These are phyloP conservation scores for Tiliqua scincoides DNA, from an alignment of 2,113 vertebrate genomes.

Conservation along the genomic window DNA sequence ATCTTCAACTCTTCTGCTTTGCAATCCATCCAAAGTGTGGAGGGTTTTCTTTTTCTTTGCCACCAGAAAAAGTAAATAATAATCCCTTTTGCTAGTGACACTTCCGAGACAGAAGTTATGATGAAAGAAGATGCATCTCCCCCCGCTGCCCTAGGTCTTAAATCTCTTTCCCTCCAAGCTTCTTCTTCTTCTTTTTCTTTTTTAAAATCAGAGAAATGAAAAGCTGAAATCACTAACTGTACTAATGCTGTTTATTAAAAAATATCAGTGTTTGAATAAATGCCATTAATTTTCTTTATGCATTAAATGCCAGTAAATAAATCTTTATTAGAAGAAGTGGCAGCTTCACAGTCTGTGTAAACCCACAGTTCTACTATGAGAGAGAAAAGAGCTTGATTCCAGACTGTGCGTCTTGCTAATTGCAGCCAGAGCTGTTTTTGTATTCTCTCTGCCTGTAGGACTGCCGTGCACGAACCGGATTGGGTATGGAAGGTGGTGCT, in stretches of 20 bases:
- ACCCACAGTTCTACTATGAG: constrained; percentile 36
- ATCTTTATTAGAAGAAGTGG: constrained; percentile 47
- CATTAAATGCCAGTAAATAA: constrained; percentile 64
- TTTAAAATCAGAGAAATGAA: constrained; percentile 52
- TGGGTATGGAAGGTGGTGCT: background rate
- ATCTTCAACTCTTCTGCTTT: constrained; percentile 26
- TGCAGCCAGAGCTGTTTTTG: background rate
- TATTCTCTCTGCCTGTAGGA: background rate
- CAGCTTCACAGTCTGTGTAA: constrained; percentile 38
- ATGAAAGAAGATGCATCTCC: constrained; percentile 37
- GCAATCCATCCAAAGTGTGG: constrained; percentile 16
- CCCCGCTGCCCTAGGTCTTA: constrained; percentile 7
- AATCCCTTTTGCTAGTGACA: constrained; percentile 26
- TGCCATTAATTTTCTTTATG: constrained; percentile 57
- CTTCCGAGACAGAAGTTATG: constrained; percentile 7
- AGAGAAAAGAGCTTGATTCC: constrained; percentile 50
- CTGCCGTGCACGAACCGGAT: background rate
- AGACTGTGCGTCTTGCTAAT: constrained; percentile 26
- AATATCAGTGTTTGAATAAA: constrained; percentile 60
- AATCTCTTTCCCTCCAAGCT: constrained; percentile 42
- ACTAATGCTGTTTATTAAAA: constrained; percentile 56
- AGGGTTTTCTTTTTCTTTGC: background rate
- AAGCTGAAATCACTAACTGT: background rate
- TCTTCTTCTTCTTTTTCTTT: constrained; percentile 45
- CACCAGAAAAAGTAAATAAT: constrained; percentile 46